These are phyloP conservation scores for Lerema accius DNA, from an alignment of 1,140 invertebrate species.

Conservation along the genomic window DNA sequence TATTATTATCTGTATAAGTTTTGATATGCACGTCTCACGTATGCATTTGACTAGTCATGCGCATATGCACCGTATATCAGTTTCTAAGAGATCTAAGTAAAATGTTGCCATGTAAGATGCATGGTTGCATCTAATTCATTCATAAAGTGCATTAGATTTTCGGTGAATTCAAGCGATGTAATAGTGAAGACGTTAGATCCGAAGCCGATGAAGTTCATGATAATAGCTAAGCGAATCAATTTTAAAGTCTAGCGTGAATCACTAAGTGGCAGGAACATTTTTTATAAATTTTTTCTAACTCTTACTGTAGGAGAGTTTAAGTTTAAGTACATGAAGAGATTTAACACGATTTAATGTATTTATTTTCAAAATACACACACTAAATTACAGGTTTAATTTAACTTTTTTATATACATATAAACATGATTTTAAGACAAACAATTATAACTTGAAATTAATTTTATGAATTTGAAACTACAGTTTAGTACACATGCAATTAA, in stretches of 20 bases:
- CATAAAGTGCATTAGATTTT: background rate
- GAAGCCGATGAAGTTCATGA: slow-evolving; percentile 24
- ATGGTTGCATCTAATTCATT: background rate
- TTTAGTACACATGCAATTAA: background rate
- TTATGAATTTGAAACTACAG: background rate
- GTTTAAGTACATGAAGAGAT: background rate
- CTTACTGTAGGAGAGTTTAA: background rate
- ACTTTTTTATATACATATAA: background rate
- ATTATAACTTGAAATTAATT: too few relatives aligned
- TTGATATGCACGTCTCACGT: background rate
- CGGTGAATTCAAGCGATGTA: slow-evolving; percentile 30
- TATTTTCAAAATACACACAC: background rate
- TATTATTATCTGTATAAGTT: background rate
- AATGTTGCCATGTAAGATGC: background rate
- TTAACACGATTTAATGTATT: too few relatives aligned
- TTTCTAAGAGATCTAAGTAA: background rate
- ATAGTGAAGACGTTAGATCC: slow-evolving; percentile 19
- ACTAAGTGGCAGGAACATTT: slow-evolving; percentile 53
- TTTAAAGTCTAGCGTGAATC: slow-evolving; percentile 40
- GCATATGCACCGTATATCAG: background rate
- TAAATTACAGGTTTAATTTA: background rate
- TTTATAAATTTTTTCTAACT: slow-evolving; percentile 7
- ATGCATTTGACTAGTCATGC: background rate
- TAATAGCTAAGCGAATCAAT: slow-evolving; percentile 35
- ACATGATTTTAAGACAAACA: too few relatives aligned